These are phyloP conservation scores for Malaclemys terrapin DNA, from an alignment of 2,113 vertebrate species.

Conservation along the genomic window DNA sequence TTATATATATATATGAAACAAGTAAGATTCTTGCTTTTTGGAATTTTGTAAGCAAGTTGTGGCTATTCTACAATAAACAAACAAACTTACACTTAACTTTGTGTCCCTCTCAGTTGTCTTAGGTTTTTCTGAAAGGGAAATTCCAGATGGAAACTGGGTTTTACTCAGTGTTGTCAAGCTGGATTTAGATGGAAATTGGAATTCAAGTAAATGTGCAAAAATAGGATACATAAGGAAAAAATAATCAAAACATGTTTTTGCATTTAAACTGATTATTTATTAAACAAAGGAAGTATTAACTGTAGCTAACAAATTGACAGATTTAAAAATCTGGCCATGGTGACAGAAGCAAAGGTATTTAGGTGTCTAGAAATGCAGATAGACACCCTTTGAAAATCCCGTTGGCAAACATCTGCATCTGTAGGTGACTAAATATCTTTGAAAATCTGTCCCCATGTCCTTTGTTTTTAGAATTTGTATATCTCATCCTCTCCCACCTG, in stretches of 20 bases:
- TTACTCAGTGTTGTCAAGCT: not conserved
- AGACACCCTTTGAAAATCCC: not conserved
- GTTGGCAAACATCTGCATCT: not conserved
- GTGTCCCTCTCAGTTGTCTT: not conserved
- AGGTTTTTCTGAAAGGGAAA: not conserved
- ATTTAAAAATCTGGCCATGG: too few species aligned
- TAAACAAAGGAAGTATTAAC: not conserved
- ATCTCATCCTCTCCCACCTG: not conserved
- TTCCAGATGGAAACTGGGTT: not conserved
- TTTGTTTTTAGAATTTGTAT: not conserved
- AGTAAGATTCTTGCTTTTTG: not conserved
- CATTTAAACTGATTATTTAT: not conserved
- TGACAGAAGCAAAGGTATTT: not conserved
- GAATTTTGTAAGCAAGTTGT: not conserved
- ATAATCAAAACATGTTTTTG: not conserved
- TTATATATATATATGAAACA: not conserved
- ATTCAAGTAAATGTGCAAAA: not conserved
- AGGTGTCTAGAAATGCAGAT: not conserved
- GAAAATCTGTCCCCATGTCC: not conserved
- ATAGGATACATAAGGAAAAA: not conserved
- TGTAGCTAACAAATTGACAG: not conserved
- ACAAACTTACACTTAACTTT: not conserved
- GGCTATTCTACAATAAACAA: not conserved
- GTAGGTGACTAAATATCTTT: not conserved
- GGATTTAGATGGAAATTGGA: not conserved